phyloP scores from a whole-genome alignment of 2,888 invertebrate species.

The Microctonus aethiopoides region DNA sequence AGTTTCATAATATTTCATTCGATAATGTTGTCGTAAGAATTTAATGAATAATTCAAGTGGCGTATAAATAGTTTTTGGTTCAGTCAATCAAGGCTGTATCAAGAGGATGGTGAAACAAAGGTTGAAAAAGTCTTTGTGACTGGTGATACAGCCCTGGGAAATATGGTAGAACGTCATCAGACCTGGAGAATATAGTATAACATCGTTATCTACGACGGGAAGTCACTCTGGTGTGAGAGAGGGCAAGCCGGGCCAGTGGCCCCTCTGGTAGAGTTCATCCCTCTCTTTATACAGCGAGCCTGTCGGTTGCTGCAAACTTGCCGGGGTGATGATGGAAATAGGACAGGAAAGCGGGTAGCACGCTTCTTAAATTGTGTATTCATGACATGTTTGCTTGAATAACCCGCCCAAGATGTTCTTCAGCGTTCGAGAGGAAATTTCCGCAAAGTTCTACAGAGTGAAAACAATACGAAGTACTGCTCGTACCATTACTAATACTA shows the following conservation, averaged over 20 bases:
- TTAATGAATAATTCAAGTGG: no score
- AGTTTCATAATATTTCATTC: no score
- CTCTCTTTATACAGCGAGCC: slow-evolving; percentile 13
- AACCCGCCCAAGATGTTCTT: slow-evolving; percentile 17
- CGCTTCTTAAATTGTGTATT: slow-evolving; percentile 32
- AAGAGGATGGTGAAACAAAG: slow-evolving; percentile 21
- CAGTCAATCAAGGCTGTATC: no score
- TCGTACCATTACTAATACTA: background rate
- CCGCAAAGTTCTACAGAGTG: background rate
- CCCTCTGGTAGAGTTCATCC: slow-evolving; percentile 20
- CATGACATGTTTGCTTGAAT: slow-evolving; percentile 30
- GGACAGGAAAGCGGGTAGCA: background rate
- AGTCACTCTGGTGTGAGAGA: slow-evolving; percentile 45
- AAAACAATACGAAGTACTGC: background rate
- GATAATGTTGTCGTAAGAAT: no score
- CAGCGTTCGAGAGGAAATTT: background rate
- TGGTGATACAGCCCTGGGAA: background rate
- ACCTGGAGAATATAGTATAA: slow-evolving; percentile 53
- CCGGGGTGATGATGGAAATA: background rate
- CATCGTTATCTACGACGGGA: slow-evolving; percentile 56
- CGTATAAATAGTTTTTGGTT: no score
- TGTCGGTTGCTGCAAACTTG: background rate
- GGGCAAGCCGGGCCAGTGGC: background rate
- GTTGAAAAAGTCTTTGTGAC: slow-evolving; percentile 21
- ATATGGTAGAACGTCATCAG: slow-evolving; percentile 46